Conservation (phyloP, 1,140 invertebrate genomes). For the Drosophila equinoxialis region DNA sequence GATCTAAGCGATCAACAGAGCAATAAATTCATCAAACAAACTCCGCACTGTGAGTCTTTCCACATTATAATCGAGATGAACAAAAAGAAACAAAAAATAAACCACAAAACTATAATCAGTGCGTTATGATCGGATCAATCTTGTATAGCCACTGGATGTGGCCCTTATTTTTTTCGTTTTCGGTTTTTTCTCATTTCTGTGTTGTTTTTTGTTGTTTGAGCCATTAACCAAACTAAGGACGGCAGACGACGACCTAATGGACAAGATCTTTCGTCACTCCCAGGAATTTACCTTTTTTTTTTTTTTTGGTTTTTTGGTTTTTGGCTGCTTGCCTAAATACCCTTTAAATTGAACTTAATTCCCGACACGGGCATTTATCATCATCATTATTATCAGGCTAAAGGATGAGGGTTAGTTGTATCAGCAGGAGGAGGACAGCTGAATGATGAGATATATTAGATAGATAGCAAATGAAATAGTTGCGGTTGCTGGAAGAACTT, state of each 20-base stretch:
- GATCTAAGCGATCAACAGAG: conserved; percentile 56
- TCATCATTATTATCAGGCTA: conserved; percentile 47
- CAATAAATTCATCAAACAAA: conserved; percentile 78
- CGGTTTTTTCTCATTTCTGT: conserved; percentile 10
- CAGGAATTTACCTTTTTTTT: conserved; percentile 56
- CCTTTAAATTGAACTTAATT: conserved; percentile 65
- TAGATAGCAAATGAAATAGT: not conserved
- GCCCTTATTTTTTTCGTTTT: conserved; percentile 33
- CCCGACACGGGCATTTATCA: conserved; percentile 58
- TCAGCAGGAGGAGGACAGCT: conserved; percentile 16
- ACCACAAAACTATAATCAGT: conserved; percentile 77
- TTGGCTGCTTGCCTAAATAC: conserved; percentile 56
- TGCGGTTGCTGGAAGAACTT: not conserved
- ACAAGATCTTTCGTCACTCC: conserved; percentile 79
- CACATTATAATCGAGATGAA: conserved; percentile 56
- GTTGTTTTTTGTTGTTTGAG: conserved; percentile 25
- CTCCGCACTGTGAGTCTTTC: conserved; percentile 34
- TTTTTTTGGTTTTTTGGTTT: not conserved
- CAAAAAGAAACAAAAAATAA: not conserved
- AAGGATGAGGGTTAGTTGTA: conserved; percentile 24
- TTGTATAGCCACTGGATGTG: conserved; percentile 52
- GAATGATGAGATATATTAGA: conserved; percentile 27
- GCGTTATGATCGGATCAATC: conserved; percentile 75
- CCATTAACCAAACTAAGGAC: conserved; percentile 58
- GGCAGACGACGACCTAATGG: conserved; percentile 77